Base-by-base conservation (phyloP, 1,140 invertebrate genomes). In the Drosophila pectinifera region DNA sequence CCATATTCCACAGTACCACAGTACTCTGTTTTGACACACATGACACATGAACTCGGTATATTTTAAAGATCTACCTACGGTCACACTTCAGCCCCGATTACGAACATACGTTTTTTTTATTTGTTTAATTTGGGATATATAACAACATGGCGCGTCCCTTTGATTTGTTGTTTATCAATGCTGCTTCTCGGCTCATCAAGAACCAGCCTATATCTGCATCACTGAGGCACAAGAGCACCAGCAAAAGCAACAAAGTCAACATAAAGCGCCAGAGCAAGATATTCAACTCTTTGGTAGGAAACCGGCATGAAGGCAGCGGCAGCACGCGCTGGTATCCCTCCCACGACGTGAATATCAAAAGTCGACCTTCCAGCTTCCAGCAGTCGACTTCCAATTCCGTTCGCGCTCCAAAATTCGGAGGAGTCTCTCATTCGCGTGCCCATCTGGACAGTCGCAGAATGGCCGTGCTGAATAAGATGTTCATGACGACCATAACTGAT, bases 401-500 rank as follows among this genome's bases (percentile, higher is more conserved):
- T 22, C 90, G 77, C 38, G 54, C 74, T 7, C 70, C 85, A 0
- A 74, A 78, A n/a, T 83, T 88, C 22, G 80, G 77, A 18, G 78
- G 8, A 16, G 77, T 3, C 4, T 38, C 31, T 1, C 13, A 34
- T 5, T 49, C 63, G 22, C 24, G 28, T 4, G 92, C 92, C 3
- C 92, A 92, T 22, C 93, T 94, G 54, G 86, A 91, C 43, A 78
- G 88, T 3, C 92, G 93, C 45, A 91, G 96, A 86, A 92, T 94
- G 7, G 92, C 92, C 0, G 94, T 96, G 39, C 88, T 97, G 8
- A 96, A 96, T 90, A 96, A 96, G 92, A 65, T 96, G n/a, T 96
- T 96, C 77, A 96, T 96, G 95, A 94, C 94, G 80, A 93, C 96
- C 46, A 95, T 97, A 16, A 96, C 95, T 1, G 96, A 96, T 78